Evolutionary conservation across 2,113 vertebrate species (phyloP).

Genomic region (Pseudorectes ferrugineus): DNA sequence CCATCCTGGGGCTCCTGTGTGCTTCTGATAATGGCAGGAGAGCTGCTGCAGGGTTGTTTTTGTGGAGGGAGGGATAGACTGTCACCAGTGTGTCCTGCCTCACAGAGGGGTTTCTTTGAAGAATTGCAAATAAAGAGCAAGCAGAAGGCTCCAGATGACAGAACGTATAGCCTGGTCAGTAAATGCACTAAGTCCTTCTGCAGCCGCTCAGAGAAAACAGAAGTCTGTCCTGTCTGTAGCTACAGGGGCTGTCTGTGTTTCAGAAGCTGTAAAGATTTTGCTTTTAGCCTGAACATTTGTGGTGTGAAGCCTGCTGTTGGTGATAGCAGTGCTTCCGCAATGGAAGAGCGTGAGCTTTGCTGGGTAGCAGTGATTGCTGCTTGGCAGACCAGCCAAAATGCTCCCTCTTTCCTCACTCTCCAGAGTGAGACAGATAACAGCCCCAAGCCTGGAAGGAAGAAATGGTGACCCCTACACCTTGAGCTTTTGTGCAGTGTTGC

Average conservation of each 20-base stretch:
- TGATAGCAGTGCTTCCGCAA: neutral
- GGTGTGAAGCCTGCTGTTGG: neutral
- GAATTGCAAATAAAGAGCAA: neutral
- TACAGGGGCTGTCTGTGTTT: neutral
- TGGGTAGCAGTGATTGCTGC: neutral
- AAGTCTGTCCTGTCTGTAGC: neutral
- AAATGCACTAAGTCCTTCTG: neutral
- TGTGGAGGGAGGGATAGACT: neutral
- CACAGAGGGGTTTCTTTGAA: neutral
- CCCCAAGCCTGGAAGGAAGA: neutral
- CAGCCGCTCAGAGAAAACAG: neutral
- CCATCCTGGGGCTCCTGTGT: neutral
- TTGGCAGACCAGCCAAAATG: fast-evolving
- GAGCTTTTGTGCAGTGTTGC: neutral
- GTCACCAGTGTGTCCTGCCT: neutral
- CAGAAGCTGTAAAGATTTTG: neutral
- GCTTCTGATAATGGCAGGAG: neutral
- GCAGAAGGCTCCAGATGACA: neutral
- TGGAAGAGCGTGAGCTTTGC: neutral
- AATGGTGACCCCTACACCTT: neutral
- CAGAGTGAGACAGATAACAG: neutral
- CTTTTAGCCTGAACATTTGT: neutral
- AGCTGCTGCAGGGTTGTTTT: fast-evolving
- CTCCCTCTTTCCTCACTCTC: neutral
- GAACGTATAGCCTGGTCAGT: fast-evolving